A percentile compares a stretch with the other conserved stretches of the same genome.
Conservation (phyloP, 2,797 vertebrate genomes). For the Phataginus tetradactyla region DNA sequence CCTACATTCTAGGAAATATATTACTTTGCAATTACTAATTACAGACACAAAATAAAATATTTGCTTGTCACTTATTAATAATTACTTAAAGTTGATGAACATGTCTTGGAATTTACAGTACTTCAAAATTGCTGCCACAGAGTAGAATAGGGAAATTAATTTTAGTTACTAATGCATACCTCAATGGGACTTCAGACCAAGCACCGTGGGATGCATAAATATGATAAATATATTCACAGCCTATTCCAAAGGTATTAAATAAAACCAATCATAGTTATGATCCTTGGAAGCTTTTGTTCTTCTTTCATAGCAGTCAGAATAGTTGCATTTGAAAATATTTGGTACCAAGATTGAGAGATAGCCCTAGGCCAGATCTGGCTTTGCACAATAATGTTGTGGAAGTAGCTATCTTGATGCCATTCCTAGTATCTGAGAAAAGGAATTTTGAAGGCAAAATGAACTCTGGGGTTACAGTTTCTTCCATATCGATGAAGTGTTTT, state of each 20-base stretch:
- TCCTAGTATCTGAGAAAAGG: not conserved
- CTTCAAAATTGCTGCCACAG: slow-evolving; percentile 48
- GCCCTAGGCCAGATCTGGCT: not conserved
- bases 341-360: not conserved
- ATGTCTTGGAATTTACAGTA: slow-evolving; percentile 31
- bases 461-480: not conserved
- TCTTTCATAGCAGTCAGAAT: not conserved
- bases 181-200: slow-evolving; percentile 6
- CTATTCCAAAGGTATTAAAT: slow-evolving; percentile 19
- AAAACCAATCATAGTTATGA: not conserved
- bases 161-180: slow-evolving; percentile 32
- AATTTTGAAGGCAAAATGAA: not conserved
- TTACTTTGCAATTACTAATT: slow-evolving; percentile 66
- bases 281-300: not conserved
- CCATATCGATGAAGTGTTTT: not conserved
- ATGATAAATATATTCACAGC: slow-evolving; percentile 48
- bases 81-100: slow-evolving; percentile 56
- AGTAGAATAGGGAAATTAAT: slow-evolving; percentile 61
- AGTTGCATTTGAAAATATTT: slow-evolving; percentile 45
- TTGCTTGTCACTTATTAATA: slow-evolving; percentile 48
- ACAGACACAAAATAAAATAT: slow-evolving; percentile 59
- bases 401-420: not conserved
- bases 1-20: not conserved
- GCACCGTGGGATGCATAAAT: slow-evolving; percentile 9
- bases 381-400: not conserved